phyloP scores from a whole-genome alignment of 2,888 invertebrate species.

The Camptogramma bilineatum region DNA sequence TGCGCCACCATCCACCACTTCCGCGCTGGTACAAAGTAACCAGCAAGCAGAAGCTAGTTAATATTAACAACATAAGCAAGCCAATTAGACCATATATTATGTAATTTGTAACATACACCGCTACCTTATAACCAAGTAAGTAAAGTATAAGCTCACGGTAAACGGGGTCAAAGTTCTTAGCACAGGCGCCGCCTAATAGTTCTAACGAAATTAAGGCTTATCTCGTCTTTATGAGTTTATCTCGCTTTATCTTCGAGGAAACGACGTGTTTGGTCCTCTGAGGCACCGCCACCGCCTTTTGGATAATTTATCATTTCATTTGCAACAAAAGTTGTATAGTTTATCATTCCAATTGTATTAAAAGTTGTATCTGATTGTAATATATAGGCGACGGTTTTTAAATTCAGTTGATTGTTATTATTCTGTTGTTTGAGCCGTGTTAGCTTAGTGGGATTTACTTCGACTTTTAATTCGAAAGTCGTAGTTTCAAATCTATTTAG shows the following conservation, averaged over 20 bases:
- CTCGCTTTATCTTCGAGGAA: conserved; percentile 71
- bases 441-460: too few relatives aligned
- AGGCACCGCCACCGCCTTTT: conserved; percentile 20
- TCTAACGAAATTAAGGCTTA: conserved; percentile 74
- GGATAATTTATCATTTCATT: background rate
- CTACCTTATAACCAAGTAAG: conserved; percentile 20
- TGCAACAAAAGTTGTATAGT: background rate
- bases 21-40: background rate
- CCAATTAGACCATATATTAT: conserved; percentile 13
- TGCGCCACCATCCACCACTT: too few relatives aligned
- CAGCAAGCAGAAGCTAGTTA: background rate
- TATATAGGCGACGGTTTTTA: too few relatives aligned
- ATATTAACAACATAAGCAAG: background rate
- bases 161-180: conserved; percentile 52
- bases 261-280: conserved; percentile 62
- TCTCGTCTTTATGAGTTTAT: conserved; percentile 71
- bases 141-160: conserved; percentile 17
- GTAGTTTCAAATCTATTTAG: too few relatives aligned
- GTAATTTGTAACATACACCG: conserved; percentile 6
- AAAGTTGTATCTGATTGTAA: too few relatives aligned
- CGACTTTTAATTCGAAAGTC: too few relatives aligned
- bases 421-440: too few relatives aligned
- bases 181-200: conserved; percentile 64
- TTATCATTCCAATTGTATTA: background rate
- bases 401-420: too few relatives aligned